Conservation (phyloP, 2,888 invertebrate genomes). For the Cryptocephalus moraei region DNA sequence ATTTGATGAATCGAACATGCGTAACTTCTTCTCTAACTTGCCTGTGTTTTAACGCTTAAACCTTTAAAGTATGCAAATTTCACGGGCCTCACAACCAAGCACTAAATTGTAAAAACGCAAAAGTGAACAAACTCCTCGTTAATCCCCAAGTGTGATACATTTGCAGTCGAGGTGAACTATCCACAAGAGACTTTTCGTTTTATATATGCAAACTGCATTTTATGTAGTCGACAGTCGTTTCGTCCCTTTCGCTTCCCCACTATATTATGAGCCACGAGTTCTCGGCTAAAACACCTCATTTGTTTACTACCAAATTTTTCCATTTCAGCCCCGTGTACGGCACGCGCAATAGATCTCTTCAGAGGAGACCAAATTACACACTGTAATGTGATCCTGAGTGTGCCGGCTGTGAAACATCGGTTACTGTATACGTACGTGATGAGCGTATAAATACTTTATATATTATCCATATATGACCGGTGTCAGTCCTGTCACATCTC, state of each 20-base stretch:
- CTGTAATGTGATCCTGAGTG: constrained; percentile 32
- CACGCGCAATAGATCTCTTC: constrained; percentile 7
- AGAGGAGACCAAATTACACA: constrained; percentile 31
- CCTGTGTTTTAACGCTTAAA: too few species aligned
- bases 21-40: too few species aligned
- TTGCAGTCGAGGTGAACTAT: too few species aligned
- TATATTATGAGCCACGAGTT: constrained; percentile 6
- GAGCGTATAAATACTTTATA: constrained; percentile 30
- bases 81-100: too few species aligned
- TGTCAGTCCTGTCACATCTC: constrained; percentile 9
- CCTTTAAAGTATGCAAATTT: too few species aligned
- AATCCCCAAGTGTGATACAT: too few species aligned
- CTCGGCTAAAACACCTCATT: constrained; percentile 10
- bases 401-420: constrained; percentile 33
- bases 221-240: too few species aligned
- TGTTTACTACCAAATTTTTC: constrained; percentile 5
- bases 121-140: too few species aligned
- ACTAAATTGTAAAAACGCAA: too few species aligned
- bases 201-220: too few species aligned
- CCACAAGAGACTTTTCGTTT: too few species aligned
- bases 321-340: constrained; percentile 6
- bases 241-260: background rate
- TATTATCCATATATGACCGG: constrained; percentile 26
- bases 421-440: constrained; percentile 30
- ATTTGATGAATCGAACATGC: too few species aligned